Percentiles rank a stretch among this genome's conserved stretches.
phyloP scores from a whole-genome alignment of 2,113 vertebrate genomes.

The Perca schrenkii region DNA sequence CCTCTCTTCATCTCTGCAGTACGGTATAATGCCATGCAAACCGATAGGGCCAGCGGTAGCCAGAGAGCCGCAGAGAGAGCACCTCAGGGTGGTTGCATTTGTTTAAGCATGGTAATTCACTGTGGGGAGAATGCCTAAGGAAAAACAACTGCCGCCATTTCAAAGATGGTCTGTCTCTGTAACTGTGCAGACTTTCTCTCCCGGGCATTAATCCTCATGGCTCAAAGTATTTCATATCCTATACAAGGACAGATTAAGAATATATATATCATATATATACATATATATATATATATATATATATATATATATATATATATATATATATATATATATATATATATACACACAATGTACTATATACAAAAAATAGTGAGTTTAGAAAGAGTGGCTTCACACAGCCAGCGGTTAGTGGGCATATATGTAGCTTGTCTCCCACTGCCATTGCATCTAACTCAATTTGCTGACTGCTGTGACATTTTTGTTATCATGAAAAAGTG shows the following conservation, averaged over 20 bases:
- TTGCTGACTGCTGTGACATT: slow-evolving; percentile 73
- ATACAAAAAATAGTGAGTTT: not conserved
- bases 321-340: not conserved
- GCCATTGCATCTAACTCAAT: slow-evolving; percentile 58
- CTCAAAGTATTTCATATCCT: slow-evolving; percentile 58
- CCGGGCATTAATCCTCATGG: slow-evolving; percentile 43
- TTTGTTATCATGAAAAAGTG: slow-evolving; percentile 62
- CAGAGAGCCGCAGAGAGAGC: slow-evolving; percentile 27
- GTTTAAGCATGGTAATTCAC: slow-evolving; percentile 64
- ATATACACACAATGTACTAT: too few relatives aligned
- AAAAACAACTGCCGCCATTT: slow-evolving; percentile 30
- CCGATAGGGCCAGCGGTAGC: slow-evolving; percentile 33
- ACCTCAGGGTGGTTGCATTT: slow-evolving; percentile 50
- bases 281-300: not conserved
- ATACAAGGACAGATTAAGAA: slow-evolving; percentile 57
- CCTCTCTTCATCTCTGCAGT: slow-evolving; percentile 16
- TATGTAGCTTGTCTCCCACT: slow-evolving; percentile 44
- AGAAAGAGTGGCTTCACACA: slow-evolving; percentile 53
- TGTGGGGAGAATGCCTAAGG: slow-evolving; percentile 21
- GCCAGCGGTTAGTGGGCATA: slow-evolving; percentile 38
- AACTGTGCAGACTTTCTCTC: slow-evolving; percentile 27
- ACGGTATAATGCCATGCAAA: slow-evolving; percentile 47
- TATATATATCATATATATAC: too few relatives aligned
- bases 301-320: too few relatives aligned
- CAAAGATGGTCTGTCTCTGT: slow-evolving; percentile 31